Conservation (phyloP, 2,113 vertebrate genomes). For the Tympanuchus pallidicinctus region DNA sequence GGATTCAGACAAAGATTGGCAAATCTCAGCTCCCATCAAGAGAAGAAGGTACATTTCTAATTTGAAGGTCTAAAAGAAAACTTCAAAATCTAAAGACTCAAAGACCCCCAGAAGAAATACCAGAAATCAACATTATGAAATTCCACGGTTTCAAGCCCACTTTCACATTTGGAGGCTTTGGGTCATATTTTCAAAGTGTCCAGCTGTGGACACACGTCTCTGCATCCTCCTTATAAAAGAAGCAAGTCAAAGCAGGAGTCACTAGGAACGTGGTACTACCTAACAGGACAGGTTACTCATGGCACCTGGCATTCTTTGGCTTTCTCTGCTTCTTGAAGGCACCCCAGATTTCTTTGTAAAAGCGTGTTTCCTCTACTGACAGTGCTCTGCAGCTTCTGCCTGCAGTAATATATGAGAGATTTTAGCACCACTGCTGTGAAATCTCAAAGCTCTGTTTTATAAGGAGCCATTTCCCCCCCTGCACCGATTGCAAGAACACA, state of each 20-base stretch:
- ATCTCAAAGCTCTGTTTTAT: neutral
- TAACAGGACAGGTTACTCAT: neutral
- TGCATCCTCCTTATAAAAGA: rapidly evolving
- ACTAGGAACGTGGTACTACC: neutral
- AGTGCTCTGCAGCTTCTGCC: neutral
- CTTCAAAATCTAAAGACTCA: neutral
- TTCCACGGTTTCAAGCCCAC: neutral
- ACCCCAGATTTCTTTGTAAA: neutral
- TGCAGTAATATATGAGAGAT: neutral
- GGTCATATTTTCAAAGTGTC: neutral
- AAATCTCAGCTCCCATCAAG: neutral
- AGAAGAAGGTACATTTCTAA: neutral
- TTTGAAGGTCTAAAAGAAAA: neutral
- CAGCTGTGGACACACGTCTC: neutral
- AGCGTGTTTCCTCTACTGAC: neutral
- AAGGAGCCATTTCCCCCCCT: neutral
- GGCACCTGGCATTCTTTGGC: neutral
- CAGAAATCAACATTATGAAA: neutral
- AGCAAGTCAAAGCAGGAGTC: neutral
- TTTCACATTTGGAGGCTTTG: neutral
- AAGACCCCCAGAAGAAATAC: neutral
- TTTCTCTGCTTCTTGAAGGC: neutral
- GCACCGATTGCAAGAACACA: neutral
- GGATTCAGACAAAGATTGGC: neutral
- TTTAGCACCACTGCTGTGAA: neutral